Evolutionary conservation across 2,888 invertebrate species (phyloP).

Genomic region (Embidobia sp.): DNA sequence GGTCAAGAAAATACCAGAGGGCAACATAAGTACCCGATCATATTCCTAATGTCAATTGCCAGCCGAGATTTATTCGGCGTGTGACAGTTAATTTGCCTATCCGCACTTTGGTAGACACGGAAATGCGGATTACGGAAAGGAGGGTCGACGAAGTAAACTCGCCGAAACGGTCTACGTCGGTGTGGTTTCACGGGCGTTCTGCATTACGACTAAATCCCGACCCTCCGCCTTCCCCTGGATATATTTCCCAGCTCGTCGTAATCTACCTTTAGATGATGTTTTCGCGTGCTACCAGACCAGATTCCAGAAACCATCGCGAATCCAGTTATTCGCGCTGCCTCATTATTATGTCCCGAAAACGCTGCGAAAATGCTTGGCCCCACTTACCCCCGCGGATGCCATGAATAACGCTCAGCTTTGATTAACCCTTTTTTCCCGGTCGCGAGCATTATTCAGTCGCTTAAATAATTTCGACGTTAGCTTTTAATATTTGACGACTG

Average conservation of each 20-base stretch:
- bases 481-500: slow-evolving; percentile 29
- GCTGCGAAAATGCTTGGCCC: slow-evolving; percentile 19
- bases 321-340: slow-evolving; percentile 43
- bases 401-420: slow-evolving; percentile 28
- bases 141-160: slow-evolving; percentile 54
- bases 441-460: slow-evolving; percentile 7
- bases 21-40: no score
- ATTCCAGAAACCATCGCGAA: slow-evolving; percentile 55
- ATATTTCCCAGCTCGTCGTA: slow-evolving; percentile 57
- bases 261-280: slow-evolving; percentile 58
- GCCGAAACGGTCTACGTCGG: slow-evolving; percentile 45
- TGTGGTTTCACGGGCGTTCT: slow-evolving; percentile 45
- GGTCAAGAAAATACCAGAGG: no score
- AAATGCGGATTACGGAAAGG: slow-evolving; percentile 57
- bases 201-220: slow-evolving; percentile 46
- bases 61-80: slow-evolving; percentile 33
- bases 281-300: slow-evolving; percentile 56
- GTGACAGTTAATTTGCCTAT: slow-evolving; percentile 55
- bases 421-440: slow-evolving; percentile 24
- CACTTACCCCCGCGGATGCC: no score
- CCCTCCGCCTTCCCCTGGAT: no score
- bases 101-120: slow-evolving; percentile 60
- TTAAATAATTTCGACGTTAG: slow-evolving; percentile 12
- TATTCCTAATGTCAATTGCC: no score
- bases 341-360: slow-evolving; percentile 42